phyloP scores from a whole-genome alignment of 2,797 vertebrate species.

The Myiotriccus ornatus region DNA sequence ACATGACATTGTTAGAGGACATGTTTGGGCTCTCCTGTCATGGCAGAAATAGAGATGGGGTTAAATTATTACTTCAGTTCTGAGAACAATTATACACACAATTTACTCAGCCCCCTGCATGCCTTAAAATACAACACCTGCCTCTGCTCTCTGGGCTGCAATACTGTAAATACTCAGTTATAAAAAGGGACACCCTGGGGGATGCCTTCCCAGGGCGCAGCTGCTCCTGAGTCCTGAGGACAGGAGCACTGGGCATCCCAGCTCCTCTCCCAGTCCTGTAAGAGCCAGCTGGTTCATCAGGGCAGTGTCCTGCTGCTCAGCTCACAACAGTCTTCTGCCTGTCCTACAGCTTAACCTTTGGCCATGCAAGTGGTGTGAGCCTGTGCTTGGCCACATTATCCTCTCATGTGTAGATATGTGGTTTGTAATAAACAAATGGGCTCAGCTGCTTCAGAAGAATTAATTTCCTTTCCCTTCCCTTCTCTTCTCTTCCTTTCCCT shows the following conservation, averaged over 20 bases:
- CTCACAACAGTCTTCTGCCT: neutral
- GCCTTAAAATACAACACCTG: neutral
- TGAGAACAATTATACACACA: neutral
- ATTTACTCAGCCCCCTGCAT: neutral
- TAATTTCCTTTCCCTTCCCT: neutral
- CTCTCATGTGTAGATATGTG: accelerated
- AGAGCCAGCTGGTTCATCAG: neutral
- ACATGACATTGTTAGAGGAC: constrained; percentile 3
- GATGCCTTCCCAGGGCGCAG: accelerated
- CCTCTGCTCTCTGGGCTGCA: neutral
- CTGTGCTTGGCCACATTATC: neutral
- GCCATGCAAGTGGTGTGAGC: neutral
- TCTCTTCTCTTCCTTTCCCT: neutral
- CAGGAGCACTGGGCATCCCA: accelerated
- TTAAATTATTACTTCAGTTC: neutral
- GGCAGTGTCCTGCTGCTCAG: neutral
- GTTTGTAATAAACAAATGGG: neutral
- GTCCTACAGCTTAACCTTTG: neutral
- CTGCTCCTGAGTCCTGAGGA: accelerated
- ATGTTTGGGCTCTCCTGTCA: neutral
- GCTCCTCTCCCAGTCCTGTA: accelerated
- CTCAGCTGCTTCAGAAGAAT: neutral
- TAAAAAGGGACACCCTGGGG: neutral
- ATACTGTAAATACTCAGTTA: neutral
- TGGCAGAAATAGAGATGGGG: neutral